phyloP scores from a whole-genome alignment of 2,113 vertebrate genomes.

The Copsychus sechellarum region DNA sequence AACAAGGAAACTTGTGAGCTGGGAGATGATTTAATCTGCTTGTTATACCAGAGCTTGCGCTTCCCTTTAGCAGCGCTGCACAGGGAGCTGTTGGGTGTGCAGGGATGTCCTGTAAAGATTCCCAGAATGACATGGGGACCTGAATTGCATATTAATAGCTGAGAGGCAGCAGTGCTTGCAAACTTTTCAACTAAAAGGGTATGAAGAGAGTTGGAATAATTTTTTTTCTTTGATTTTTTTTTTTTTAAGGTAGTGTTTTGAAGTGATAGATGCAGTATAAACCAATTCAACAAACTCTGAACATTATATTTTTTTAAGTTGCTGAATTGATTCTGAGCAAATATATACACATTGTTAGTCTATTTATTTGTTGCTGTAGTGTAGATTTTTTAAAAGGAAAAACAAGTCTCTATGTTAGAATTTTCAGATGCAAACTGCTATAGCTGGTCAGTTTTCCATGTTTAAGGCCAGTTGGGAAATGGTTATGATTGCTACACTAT shows the following conservation, averaged over 20 bases:
- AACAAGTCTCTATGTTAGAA: neutral
- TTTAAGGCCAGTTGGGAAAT: conserved; percentile 23
- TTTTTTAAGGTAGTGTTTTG: neutral
- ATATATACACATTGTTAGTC: neutral
- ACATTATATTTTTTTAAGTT: conserved; percentile 28
- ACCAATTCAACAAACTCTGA: conserved; percentile 17
- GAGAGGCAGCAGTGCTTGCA: neutral
- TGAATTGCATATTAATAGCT: neutral
- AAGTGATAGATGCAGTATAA: conserved; percentile 11
- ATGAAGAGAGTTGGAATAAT: neutral
- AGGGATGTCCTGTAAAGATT: neutral
- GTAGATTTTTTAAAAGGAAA: neutral
- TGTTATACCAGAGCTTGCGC: neutral
- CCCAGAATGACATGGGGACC: neutral
- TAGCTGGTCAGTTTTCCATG: neutral
- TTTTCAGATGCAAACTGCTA: neutral
- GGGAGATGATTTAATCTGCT: neutral
- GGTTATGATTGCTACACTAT: neutral
- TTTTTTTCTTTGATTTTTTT: neutral
- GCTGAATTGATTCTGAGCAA: conserved; percentile 45
- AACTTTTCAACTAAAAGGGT: neutral
- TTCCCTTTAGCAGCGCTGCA: neutral
- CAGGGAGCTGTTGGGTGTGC: neutral
- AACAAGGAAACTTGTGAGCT: neutral
- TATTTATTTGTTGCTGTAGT: conserved; percentile 47